phyloP scores from a whole-genome alignment of 2,888 invertebrate genomes.

The Ectobius pallidus region DNA sequence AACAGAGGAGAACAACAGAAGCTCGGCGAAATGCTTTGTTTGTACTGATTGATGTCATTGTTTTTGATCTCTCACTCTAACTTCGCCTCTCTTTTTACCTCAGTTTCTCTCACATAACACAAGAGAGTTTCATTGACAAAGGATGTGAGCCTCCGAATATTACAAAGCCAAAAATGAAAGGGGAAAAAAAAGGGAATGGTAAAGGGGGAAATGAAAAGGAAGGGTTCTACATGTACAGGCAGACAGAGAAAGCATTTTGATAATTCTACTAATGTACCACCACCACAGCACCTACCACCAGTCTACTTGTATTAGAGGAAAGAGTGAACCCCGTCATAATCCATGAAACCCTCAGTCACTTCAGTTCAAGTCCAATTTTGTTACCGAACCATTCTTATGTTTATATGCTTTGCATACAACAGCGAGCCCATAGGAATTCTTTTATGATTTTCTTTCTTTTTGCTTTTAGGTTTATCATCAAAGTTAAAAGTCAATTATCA shows the following conservation, averaged over 20 bases:
- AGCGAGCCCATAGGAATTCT: no score
- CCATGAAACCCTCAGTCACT: not conserved
- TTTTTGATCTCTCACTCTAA: constrained; percentile 38
- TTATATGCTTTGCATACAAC: not conserved
- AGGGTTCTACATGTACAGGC: constrained; percentile 4
- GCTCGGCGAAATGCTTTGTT: constrained; percentile 34
- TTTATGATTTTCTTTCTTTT: not conserved
- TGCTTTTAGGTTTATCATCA: not conserved
- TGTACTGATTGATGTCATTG: constrained; percentile 42
- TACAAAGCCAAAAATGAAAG: constrained; percentile 19
- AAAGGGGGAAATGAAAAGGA: constrained; percentile 3
- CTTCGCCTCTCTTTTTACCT: not conserved
- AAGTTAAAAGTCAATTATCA: not conserved
- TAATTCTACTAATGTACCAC: constrained; percentile 34
- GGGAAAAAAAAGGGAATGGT: constrained; percentile 7
- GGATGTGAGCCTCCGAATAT: constrained; percentile 22
- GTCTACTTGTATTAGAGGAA: not conserved
- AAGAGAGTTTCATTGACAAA: constrained; percentile 26
- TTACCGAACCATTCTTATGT: not conserved
- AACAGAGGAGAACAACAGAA: not conserved
- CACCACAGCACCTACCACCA: no score
- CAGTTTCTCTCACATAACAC: constrained; percentile 18
- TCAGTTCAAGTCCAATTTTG: not conserved
- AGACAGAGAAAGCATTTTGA: constrained; percentile 32
- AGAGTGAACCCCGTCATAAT: not conserved